phyloP scores from a whole-genome alignment of 2,888 invertebrate species.

The Meteorus cinctellus region DNA sequence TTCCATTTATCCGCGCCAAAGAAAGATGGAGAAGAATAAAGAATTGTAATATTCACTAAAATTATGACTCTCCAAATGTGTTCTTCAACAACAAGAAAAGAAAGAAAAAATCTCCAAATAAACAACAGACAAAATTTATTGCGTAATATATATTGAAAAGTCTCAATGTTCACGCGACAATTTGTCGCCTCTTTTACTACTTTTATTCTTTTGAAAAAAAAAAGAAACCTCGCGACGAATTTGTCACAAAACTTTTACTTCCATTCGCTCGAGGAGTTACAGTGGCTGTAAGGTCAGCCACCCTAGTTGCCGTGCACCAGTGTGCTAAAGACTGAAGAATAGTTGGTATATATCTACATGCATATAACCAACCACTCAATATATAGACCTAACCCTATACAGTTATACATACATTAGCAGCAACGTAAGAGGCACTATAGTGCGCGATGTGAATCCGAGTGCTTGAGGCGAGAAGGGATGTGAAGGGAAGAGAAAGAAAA shows the following conservation, averaged over 20 bases:
- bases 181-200: conserved; percentile 24
- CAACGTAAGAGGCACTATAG: neutral
- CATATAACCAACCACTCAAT: conserved; percentile 18
- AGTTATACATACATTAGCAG: neutral
- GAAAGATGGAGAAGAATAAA: neutral
- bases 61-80: neutral
- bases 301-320: neutral
- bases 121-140: conserved; percentile 9
- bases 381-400: neutral
- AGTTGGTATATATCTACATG: neutral
- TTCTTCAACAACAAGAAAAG: neutral
- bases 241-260: conserved; percentile 28
- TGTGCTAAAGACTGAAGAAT: conserved; percentile 25
- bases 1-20: neutral
- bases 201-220: conserved; percentile 13
- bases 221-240: conserved; percentile 9
- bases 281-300: conserved; percentile 12
- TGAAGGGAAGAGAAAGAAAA: neutral
- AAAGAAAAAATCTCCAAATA: neutral
- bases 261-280: conserved; percentile 18
- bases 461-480: neutral
- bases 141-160: conserved; percentile 3
- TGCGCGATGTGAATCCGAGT: neutral
- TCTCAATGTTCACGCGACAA: neutral
- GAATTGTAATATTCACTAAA: conserved; percentile 4